Conservation (phyloP, 2,797 vertebrate genomes). For the Pteropus rufus region DNA sequence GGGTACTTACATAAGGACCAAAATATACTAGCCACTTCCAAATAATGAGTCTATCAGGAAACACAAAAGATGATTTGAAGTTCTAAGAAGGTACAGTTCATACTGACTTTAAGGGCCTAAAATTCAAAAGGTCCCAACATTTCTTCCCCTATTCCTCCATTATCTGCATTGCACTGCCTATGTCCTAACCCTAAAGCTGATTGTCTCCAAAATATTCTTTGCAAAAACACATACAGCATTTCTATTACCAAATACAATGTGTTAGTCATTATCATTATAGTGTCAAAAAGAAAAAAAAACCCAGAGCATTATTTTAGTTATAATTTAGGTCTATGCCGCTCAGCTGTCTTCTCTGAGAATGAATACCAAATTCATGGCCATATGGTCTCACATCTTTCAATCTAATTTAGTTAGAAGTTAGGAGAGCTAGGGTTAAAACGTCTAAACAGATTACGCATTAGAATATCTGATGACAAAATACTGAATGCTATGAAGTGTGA, state of each 20-base stretch:
- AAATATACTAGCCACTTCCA: slow-evolving; percentile 6
- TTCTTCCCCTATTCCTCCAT: background rate
- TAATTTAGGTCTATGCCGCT: slow-evolving; percentile 15
- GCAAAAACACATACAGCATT: background rate
- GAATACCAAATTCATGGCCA: background rate
- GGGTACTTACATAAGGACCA: background rate
- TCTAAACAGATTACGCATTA: background rate
- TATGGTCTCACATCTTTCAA: background rate
- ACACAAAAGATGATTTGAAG: background rate
- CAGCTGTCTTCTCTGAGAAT: background rate
- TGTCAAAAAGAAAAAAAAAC: background rate
- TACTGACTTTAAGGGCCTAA: background rate
- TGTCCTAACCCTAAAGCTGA: background rate
- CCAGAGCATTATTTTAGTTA: background rate
- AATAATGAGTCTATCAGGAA: background rate
- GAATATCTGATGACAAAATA: slow-evolving; percentile 19
- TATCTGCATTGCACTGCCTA: background rate
- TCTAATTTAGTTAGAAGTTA: slow-evolving; percentile 12
- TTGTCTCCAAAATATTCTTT: background rate
- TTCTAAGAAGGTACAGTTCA: background rate
- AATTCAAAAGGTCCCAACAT: background rate
- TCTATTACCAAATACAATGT: background rate
- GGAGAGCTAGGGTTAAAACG: background rate
- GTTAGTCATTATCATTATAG: background rate
- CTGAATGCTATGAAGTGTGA: slow-evolving; percentile 11